A percentile compares a stretch with the other conserved stretches of the same genome.
Conservation (phyloP, 2,888 invertebrate species). For the Drosophila helvetica region DNA sequence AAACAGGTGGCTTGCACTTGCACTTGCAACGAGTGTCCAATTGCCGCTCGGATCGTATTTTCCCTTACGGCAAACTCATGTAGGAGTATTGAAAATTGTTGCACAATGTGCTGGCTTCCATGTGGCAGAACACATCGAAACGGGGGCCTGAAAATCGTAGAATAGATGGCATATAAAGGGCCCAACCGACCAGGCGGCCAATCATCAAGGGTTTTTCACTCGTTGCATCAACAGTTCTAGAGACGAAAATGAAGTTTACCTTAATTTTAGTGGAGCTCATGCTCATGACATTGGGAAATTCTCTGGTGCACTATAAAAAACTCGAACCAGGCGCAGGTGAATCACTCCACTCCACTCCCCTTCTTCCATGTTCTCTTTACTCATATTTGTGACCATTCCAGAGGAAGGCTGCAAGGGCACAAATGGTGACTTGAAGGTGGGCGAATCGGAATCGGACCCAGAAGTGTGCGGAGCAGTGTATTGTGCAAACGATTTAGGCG, state of each 20-base stretch:
- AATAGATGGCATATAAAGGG: not conserved
- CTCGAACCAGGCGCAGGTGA: conserved; percentile 42
- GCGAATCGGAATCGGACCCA: not conserved
- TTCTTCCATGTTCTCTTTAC: not conserved
- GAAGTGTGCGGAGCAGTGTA: not conserved
- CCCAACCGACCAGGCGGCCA: not conserved
- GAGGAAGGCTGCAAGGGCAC: not conserved
- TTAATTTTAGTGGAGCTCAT: not conserved
- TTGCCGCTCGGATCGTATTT: not conserved
- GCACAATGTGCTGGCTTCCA: not conserved
- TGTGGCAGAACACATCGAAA: not conserved
- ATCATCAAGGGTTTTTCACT: too few species aligned
- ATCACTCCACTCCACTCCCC: not conserved
- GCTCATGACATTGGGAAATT: conserved; percentile 1
- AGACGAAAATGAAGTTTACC: not conserved
- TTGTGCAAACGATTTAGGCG: not conserved
- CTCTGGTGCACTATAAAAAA: conserved; percentile 46
- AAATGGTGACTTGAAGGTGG: not conserved
- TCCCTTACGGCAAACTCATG: too few species aligned
- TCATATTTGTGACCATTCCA: not conserved
- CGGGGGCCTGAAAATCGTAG: not conserved
- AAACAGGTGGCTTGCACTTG: not conserved
- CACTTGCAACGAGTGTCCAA: not conserved
- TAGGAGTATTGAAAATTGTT: not conserved
- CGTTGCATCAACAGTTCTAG: not conserved